Evolutionary conservation across 2,113 vertebrate genomes (phyloP).

Genomic region (Osmerus mordax): DNA sequence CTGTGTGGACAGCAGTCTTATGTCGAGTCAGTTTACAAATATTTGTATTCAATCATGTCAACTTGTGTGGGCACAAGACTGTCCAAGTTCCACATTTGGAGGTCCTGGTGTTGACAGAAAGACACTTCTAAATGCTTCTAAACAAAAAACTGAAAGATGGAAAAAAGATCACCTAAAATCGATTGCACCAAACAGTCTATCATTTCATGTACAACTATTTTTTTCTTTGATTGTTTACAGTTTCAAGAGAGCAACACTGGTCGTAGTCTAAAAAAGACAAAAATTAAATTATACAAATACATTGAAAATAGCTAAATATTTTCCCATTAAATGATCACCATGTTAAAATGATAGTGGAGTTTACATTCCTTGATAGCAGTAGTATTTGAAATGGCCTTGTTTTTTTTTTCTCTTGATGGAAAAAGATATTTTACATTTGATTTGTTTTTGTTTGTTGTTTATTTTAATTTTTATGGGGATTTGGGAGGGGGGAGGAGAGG

Average conservation of each 20-base stretch:
- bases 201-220: constrained; percentile 44
- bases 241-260: constrained; percentile 45
- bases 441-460: constrained; percentile 37
- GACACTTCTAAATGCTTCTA: background rate
- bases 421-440: constrained; percentile 55
- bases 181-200: constrained; percentile 52
- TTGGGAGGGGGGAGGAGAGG: background rate
- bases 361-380: constrained; percentile 68
- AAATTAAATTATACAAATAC: constrained; percentile 51
- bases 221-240: constrained; percentile 33
- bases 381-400: constrained; percentile 32
- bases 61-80: constrained; percentile 39
- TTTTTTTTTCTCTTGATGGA: constrained; percentile 50
- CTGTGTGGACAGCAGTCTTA: constrained; percentile 5
- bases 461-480: constrained; percentile 16
- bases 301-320: constrained; percentile 51
- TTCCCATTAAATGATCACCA: constrained; percentile 66
- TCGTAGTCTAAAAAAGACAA: constrained; percentile 47
- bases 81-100: constrained; percentile 28
- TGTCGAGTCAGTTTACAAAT: constrained; percentile 12
- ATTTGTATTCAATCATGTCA: constrained; percentile 31
- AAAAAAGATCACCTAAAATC: constrained; percentile 29
- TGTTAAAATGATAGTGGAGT: constrained; percentile 53
- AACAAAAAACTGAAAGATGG: constrained; percentile 15
- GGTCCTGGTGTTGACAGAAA: constrained; percentile 27